phyloP scores from a whole-genome alignment of 2,113 vertebrate species.

The Odontesthes bonariensis region DNA sequence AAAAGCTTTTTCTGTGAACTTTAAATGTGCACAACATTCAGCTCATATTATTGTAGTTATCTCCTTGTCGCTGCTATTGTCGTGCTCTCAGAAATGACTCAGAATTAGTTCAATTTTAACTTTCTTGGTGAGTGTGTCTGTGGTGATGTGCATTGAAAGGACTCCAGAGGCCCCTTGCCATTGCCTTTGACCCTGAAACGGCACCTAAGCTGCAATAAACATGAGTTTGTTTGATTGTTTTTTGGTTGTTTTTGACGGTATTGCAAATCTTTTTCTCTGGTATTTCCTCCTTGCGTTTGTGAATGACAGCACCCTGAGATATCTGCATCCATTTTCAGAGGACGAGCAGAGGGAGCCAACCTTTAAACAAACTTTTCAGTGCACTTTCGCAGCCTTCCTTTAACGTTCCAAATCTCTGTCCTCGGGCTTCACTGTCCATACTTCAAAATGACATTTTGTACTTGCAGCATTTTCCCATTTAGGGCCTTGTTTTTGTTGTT shows the following conservation, averaged over 20 bases:
- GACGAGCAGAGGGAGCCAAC: neutral
- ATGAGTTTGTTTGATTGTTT: neutral
- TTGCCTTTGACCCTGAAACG: neutral
- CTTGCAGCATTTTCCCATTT: neutral
- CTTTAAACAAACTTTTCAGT: neutral
- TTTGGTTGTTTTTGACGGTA: neutral
- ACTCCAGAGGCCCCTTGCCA: neutral
- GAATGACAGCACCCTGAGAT: too few relatives aligned
- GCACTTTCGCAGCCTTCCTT: neutral
- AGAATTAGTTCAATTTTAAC: neutral
- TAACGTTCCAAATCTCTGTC: too few relatives aligned
- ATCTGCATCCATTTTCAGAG: neutral
- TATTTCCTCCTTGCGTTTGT: too few relatives aligned
- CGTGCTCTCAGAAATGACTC: neutral
- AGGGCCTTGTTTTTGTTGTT: neutral
- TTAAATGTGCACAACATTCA: neutral
- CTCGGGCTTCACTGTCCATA: too few relatives aligned
- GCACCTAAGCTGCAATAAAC: neutral
- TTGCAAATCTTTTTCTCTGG: too few relatives aligned
- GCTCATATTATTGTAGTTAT: neutral
- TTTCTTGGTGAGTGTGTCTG: neutral
- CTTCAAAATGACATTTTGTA: neutral
- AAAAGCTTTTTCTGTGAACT: neutral
- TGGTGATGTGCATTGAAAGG: neutral
- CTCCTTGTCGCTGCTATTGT: neutral